phyloP scores from a whole-genome alignment of 2,113 vertebrate genomes.

The Stigmatopora nigra region DNA sequence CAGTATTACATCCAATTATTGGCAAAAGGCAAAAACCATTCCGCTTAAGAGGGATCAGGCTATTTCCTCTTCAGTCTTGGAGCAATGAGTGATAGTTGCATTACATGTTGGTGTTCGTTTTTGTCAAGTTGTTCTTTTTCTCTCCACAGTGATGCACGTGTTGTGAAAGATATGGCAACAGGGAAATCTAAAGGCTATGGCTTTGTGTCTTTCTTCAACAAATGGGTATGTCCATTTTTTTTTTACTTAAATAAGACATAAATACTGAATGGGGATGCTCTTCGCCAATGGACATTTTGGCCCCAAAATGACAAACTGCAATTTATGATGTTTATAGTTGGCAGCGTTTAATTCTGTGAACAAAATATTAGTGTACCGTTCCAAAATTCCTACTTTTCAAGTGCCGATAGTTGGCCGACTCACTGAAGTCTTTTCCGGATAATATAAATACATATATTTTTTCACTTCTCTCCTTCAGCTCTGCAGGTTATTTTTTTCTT shows the following conservation, averaged over 20 bases:
- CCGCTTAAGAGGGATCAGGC: not conserved
- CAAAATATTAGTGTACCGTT: no score
- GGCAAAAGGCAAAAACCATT: not conserved
- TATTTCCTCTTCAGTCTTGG: no score
- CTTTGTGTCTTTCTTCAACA: constrained; percentile 98
- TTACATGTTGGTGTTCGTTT: not conserved
- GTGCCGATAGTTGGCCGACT: no score
- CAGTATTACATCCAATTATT: not conserved
- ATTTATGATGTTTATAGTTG: no score
- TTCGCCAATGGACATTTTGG: not conserved
- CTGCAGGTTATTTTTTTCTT: no score
- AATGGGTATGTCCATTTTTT: constrained; percentile 82
- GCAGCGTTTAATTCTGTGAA: no score
- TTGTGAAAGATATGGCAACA: constrained; percentile 98
- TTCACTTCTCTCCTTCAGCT: no score
- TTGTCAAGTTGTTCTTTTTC: constrained; percentile 17
- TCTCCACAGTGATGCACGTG: constrained; percentile 87
- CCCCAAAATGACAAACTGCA: not conserved
- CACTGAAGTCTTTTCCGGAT: no score
- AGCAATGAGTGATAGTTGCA: not conserved
- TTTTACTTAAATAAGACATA: not conserved
- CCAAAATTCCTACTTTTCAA: no score
- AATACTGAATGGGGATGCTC: not conserved
- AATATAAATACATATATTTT: no score
- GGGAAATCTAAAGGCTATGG: constrained; percentile 98